Evolutionary conservation across 2,888 invertebrate genomes (phyloP), one percentile per base, ranked within the genome.

Genomic region (Dasysyrphus albostriatus): DNA sequence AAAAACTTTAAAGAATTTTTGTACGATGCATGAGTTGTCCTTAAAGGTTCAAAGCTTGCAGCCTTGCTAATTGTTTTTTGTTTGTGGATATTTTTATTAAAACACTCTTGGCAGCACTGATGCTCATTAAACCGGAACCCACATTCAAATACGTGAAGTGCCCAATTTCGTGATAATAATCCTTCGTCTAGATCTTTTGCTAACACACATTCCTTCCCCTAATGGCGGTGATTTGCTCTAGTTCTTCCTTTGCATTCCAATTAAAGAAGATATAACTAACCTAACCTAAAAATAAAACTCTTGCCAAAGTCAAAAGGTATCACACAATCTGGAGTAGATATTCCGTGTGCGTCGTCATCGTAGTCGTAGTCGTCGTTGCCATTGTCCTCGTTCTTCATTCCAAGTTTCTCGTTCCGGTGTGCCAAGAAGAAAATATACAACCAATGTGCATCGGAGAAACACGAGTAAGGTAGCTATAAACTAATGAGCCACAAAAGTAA

Each of bases 231-330:
- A 1, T 61, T 61, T 24, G 19, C 51, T 47, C 73, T 16, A 19
- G 37, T 37, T n/a, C 69, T 44, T 14, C 12, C n/a, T 34, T 58
- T 59, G 29, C 49, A 76, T 81, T 85, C 84, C 77, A 85, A 81
- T 85, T 85, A 81, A 81, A 49, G 61, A 59, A 73, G 67, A 85
- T 85, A 85, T 85, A 85, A 81, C 76, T 73, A 84, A 80, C 72
- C 80, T 76, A 76, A 85, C 80, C 73, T 59, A 37, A 34, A 58
- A 42, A 61, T 39, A 67, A 76, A 32, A 37, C 56, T 63, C 73
- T 81, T 85, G 73, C 72, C 84, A 85, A 85, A 85, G 84, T 77
- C 76, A 61, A 73, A 81, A 81, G 73, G 72, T 54, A 65, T 56
- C 69, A 74, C 56, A 34, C 29, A 72, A 51, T 37, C 49, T 61